phyloP scores from a whole-genome alignment of 2,113 vertebrate genomes.

The Gymnobelideus leadbeateri region DNA sequence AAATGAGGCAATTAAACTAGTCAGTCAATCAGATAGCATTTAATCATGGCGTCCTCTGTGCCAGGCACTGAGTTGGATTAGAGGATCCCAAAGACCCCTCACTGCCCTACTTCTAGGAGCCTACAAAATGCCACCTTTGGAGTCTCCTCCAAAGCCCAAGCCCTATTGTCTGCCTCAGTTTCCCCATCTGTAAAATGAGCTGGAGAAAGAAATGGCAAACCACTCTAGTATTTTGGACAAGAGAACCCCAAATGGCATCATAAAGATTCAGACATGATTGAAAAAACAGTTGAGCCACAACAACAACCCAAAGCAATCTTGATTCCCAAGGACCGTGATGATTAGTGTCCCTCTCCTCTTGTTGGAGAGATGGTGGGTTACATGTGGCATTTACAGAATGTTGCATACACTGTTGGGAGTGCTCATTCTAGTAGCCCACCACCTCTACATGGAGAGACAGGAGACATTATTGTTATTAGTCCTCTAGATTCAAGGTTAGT shows the following conservation, averaged over 20 bases:
- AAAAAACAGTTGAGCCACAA: neutral
- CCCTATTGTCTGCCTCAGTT: neutral
- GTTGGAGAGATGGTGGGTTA: neutral
- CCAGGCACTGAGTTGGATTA: neutral
- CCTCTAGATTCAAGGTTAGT: neutral
- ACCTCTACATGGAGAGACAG: neutral
- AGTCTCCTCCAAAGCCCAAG: accelerated
- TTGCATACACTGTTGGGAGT: neutral
- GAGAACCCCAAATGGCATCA: neutral
- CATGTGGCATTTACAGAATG: neutral
- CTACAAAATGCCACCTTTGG: accelerated
- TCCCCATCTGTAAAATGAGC: neutral
- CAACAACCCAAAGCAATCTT: neutral
- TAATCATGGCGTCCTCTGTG: neutral
- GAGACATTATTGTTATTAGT: neutral
- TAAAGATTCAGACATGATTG: neutral
- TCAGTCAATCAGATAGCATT: neutral
- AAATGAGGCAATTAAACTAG: neutral
- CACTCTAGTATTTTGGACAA: neutral
- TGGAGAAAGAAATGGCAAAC: neutral
- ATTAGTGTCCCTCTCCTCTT: neutral
- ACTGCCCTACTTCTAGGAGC: neutral
- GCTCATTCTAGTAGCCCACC: neutral
- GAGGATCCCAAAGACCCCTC: neutral
- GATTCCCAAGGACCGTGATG: neutral